These are phyloP conservation scores for Microplitis manilae DNA, from an alignment of 2,888 invertebrate species.

Conservation along the genomic window DNA sequence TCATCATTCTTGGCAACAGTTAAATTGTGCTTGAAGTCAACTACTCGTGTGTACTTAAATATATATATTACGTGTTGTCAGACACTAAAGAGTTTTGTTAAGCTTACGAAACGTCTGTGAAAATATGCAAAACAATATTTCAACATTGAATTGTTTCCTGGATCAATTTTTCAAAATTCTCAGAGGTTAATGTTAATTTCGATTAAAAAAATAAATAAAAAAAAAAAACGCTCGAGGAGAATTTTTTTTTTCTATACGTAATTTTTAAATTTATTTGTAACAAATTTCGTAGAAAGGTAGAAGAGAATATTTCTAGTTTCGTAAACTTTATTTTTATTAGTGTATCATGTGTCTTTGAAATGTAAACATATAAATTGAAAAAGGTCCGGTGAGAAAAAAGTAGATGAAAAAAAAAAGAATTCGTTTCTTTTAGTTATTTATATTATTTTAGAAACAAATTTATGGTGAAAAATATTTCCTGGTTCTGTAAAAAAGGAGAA, in stretches of 20 bases:
- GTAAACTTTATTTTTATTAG: neutral
- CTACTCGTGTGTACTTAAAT: neutral
- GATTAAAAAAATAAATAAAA: neutral
- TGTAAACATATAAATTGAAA: neutral
- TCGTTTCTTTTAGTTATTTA: neutral
- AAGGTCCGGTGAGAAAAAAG: neutral
- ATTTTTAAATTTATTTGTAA: neutral
- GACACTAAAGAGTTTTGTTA: slow-evolving; percentile 23
- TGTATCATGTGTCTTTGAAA: neutral
- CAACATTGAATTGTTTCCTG: neutral
- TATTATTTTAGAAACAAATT: no score
- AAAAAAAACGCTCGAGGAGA: neutral
- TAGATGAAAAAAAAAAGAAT: neutral
- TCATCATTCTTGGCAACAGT: slow-evolving; percentile 40
- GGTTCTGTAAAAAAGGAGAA: no score
- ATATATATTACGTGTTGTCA: slow-evolving; percentile 11
- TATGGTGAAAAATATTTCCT: no score
- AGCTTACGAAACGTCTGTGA: slow-evolving; percentile 44
- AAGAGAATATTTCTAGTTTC: neutral
- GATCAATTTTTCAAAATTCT: slow-evolving; percentile 1
- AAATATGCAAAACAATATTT: slow-evolving; percentile 42
- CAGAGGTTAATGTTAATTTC: neutral
- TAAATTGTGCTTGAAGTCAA: slow-evolving; percentile 48
- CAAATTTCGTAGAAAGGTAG: neutral
- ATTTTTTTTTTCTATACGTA: neutral